Evolutionary conservation across 2,888 invertebrate genomes (phyloP).

Genomic region (Folsomia manolachei): DNA sequence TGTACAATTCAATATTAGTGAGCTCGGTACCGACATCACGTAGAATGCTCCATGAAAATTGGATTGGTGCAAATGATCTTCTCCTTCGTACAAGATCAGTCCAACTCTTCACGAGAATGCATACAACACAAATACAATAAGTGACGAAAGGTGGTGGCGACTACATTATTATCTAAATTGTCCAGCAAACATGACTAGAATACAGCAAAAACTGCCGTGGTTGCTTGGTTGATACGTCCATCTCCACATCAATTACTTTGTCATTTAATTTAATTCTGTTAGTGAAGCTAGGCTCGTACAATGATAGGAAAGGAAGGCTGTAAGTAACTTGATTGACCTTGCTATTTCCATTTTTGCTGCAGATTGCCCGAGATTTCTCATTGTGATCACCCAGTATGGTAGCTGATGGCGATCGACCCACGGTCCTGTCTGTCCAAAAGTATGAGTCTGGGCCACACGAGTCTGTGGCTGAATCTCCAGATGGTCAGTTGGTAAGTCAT

Average conservation of each 20-base stretch:
- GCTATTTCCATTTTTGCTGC: slow-evolving; percentile 48
- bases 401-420: slow-evolving; percentile 50
- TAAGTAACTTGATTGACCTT: slow-evolving; percentile 39
- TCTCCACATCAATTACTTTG: no score
- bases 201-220: no score
- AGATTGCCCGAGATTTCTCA: slow-evolving; percentile 26
- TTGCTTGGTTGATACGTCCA: background rate
- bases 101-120: no score
- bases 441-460: slow-evolving; percentile 51
- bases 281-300: no score
- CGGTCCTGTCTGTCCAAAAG: slow-evolving; percentile 51
- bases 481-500: slow-evolving; percentile 49
- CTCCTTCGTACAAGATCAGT: no score
- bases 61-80: no score
- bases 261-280: no score
- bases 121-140: no score
- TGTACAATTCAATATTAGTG: no score
- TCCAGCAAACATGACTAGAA: background rate
- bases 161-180: background rate
- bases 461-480: slow-evolving; percentile 48
- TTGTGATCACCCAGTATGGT: slow-evolving; percentile 46
- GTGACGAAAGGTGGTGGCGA: background rate
- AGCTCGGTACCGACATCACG: no score
- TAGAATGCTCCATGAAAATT: no score
- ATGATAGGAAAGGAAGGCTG: no score